phyloP scores from a whole-genome alignment of 2,113 vertebrate genomes.

The Lycocorax pyrrhopterus region DNA sequence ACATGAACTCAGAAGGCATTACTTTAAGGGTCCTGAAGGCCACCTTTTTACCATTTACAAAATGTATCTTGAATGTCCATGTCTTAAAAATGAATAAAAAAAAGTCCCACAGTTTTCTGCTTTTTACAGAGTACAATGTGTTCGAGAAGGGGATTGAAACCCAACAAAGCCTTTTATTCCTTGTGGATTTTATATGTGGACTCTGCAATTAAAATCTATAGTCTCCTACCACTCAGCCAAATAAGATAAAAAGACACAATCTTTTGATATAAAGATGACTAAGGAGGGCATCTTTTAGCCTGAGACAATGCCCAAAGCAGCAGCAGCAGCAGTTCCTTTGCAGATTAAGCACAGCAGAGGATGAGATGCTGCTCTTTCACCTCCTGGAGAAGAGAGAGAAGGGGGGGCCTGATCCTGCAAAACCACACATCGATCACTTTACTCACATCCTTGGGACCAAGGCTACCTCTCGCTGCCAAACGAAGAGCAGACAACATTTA shows the following conservation, averaged over 20 bases:
- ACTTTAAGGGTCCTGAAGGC: not conserved
- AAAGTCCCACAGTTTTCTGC: not conserved
- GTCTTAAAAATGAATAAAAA: not conserved
- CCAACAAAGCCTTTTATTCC: not conserved
- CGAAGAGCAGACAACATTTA: not conserved
- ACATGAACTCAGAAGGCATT: not conserved
- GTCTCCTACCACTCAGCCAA: not conserved
- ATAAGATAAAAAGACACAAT: not conserved
- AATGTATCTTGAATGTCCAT: not conserved
- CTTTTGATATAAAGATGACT: conserved; percentile 6
- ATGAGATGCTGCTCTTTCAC: not conserved
- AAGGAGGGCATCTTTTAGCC: not conserved
- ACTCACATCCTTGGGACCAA: not conserved
- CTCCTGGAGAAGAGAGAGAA: not conserved
- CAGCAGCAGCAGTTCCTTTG: not conserved
- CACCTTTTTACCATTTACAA: not conserved
- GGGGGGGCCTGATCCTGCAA: not conserved
- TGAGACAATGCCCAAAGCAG: not conserved
- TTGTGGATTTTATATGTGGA: not conserved
- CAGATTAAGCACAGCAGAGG: not conserved
- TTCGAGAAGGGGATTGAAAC: not conserved
- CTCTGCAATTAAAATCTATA: not conserved
- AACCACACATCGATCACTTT: not conserved
- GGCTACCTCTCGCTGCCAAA: not conserved
- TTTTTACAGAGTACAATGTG: not conserved